phyloP scores from a whole-genome alignment of 2,113 vertebrate genomes.

The Mirounga angustirostris region DNA sequence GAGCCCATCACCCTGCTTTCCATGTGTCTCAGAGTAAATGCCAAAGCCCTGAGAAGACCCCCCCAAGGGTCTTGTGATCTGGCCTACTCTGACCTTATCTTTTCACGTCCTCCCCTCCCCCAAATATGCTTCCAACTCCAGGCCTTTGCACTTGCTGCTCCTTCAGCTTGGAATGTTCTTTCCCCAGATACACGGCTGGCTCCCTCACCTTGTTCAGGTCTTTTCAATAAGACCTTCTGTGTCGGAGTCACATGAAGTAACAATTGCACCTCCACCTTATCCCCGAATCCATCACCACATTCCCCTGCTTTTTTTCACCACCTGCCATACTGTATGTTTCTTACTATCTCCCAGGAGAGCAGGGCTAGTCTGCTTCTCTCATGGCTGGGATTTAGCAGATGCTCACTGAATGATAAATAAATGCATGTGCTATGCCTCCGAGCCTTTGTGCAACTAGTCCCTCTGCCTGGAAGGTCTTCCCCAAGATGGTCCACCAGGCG shows the following conservation, averaged over 20 bases:
- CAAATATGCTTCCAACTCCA: background rate
- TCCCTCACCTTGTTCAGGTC: background rate
- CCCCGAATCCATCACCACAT: background rate
- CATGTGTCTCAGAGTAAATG: background rate
- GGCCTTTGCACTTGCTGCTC: background rate
- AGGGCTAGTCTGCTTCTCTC: background rate
- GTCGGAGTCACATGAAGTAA: background rate
- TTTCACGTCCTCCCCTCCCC: background rate
- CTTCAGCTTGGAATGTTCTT: background rate
- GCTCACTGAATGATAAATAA: background rate
- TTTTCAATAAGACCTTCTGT: background rate
- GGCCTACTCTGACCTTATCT: background rate
- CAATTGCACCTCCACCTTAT: background rate
- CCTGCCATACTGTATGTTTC: background rate
- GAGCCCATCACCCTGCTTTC: background rate
- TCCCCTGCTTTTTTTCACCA: background rate
- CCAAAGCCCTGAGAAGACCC: background rate
- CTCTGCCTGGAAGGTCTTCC: background rate
- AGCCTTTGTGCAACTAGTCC: background rate
- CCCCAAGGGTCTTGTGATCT: background rate
- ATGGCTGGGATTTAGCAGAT: background rate
- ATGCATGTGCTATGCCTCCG: background rate
- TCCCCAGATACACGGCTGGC: background rate
- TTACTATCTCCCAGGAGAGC: background rate
- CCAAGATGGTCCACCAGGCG: background rate